These are phyloP conservation scores for Paramormyrops hopkinsi DNA, from an alignment of 2,797 vertebrate species.

Conservation along the genomic window DNA sequence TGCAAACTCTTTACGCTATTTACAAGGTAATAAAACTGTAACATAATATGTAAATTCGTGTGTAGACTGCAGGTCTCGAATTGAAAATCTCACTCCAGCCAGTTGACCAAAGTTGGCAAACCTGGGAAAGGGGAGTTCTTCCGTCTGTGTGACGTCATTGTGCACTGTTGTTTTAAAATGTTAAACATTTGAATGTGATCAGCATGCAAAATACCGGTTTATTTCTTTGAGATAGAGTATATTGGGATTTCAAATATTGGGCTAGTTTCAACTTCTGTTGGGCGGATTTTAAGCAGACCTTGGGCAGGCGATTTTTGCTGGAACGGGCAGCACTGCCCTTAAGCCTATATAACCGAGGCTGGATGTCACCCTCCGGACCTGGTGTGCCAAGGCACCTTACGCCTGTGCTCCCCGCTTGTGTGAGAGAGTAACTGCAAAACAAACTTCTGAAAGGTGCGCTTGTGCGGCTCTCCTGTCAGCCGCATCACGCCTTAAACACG, in stretches of 20 bases:
- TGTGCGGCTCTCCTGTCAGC: slow-evolving; percentile 41
- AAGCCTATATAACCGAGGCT: neutral
- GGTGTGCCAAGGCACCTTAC: neutral
- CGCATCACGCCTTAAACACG: slow-evolving; percentile 40
- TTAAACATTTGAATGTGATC: neutral
- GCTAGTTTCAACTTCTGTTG: neutral
- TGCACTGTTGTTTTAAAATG: neutral
- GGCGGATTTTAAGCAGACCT: neutral
- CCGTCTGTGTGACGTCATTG: neutral
- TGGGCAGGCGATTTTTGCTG: neutral
- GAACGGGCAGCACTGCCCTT: neutral
- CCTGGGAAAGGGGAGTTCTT: neutral
- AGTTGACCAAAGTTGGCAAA: neutral
- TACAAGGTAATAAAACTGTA: neutral
- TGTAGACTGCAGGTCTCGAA: neutral
- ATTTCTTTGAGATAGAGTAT: neutral
- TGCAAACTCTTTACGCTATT: neutral
- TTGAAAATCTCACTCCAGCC: neutral
- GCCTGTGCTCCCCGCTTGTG: neutral
- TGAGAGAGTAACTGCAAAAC: slow-evolving; percentile 9
- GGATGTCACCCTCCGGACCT: neutral
- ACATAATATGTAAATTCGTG: neutral
- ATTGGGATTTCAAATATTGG: neutral
- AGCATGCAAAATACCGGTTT: neutral
- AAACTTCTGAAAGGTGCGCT: slow-evolving; percentile 28